Conservation (phyloP, 2,888 invertebrate genomes). For the Mermis nigrescens region DNA sequence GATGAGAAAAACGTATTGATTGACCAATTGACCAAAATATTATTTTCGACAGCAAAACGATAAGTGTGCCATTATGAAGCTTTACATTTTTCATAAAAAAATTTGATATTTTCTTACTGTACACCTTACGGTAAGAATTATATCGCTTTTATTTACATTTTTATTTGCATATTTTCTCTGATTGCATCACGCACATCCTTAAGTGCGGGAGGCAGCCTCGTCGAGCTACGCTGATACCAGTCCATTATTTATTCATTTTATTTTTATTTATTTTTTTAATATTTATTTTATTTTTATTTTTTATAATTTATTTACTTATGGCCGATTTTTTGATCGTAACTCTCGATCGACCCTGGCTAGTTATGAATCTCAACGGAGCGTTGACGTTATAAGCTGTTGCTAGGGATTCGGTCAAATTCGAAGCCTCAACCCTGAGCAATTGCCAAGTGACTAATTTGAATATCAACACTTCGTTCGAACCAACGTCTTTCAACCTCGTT, state of each 20-base stretch:
- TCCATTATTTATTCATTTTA: neutral
- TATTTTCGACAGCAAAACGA: too few species aligned
- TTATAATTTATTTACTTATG: conserved; percentile 16
- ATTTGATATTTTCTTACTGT: too few species aligned
- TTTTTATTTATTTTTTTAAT: neutral
- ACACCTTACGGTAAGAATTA: too few species aligned
- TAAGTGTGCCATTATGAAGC: too few species aligned
- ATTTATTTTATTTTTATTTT: neutral
- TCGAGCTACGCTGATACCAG: too few species aligned
- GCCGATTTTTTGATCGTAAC: conserved; percentile 71
- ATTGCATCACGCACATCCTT: too few species aligned
- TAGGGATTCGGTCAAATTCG: conserved; percentile 34
- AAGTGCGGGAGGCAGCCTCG: too few species aligned
- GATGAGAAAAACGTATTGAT: too few species aligned
- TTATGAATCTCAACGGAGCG: conserved; percentile 61
- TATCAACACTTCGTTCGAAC: conserved; percentile 68
- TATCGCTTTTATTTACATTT: too few species aligned
- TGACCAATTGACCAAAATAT: too few species aligned
- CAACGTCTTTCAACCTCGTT: conserved; percentile 72
- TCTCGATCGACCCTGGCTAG: conserved; percentile 78
- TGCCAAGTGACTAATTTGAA: conserved; percentile 95
- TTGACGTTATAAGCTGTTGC: conserved; percentile 18
- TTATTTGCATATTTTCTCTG: too few species aligned
- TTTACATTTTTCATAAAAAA: too few species aligned
- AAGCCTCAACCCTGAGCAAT: conserved; percentile 80